Evolutionary conservation across 2,888 invertebrate species (phyloP), one percentile per base, ranked within the genome.

Genomic region (Thymelicus acteon): DNA sequence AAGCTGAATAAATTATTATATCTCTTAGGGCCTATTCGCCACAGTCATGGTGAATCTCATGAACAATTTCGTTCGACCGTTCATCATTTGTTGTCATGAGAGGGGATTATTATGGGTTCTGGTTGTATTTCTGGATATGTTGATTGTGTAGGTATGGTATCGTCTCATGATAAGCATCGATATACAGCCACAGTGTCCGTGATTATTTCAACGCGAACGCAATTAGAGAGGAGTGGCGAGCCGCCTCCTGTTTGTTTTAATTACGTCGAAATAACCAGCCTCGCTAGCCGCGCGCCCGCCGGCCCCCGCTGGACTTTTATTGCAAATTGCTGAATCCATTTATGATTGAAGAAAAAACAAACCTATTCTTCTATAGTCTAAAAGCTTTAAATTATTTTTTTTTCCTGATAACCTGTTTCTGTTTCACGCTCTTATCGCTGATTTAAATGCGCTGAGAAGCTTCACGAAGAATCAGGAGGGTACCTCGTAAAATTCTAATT

Each of bases 221-320:
- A 92, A 93, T 92, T 91, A 92, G 89, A 89, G 89, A 90, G 89
- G 89, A 91, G 90, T 91, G 89, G 87, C 84, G 84, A 84, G 86
- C 87, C 88, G 88, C 85, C 88, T 90, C 85, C 87, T 92, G 91
- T 92, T 92, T 92, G 92, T 92, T 92, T 93, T 93, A 92, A 93
- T 93, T 93, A 92, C 92, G 86, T 84, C 85, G 88, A 88, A 92
- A 91, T 88, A 90, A 78, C 85, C 87, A 81, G 83, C 79, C 82
- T 82, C 82, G 70, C 80, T 79, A 80, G 80, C 83, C 84, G 80
- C 83, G 80, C 83, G 78, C 76, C 76, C 81, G 77, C 68, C 76
- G 75, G 69, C 72, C 76, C 76, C 74, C 73, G 75, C 78, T 79
- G 79, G 77, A 84, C 85, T 89, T 88, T 90, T 89, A 89, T 88